Evolutionary conservation across 1,140 invertebrate species (phyloP), one percentile per base, ranked within the genome.

Genomic region (Maniola jurtina): DNA sequence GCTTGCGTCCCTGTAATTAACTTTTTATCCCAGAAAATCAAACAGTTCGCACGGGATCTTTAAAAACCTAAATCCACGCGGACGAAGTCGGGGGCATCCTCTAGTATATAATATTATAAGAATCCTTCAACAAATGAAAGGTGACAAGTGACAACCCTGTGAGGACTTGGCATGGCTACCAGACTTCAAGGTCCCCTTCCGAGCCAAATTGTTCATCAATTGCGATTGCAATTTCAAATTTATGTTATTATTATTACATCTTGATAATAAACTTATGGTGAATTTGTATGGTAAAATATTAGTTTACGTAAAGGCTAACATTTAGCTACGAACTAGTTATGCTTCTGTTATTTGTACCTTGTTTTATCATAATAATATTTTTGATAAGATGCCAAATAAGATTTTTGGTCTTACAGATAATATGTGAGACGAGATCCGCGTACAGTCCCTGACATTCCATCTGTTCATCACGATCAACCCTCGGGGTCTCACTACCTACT

Each of bases 151-250:
- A 45, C 42, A 45, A 11, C 42, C 42, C 42, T 45, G 13, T 45
- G 1, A 45, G 13, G 45, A 61, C 40, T 64, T 64, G 62, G 62
- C 62, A 64, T 57, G 15, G 54, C 38, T 25, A 36, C 36, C 14
- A 63, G 56, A 65, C 56, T 40, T 55, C 61, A 55, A 59, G 63
- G 63, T 47, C 55, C n/a, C 14, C 16, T 50, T 57, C 35, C 56
- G 64, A 67, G 62, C 68, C 64, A 61, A 64, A 70, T 66, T 52
- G 63, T 47, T 59, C 56, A 52, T 59, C 55, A 35, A 59, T 58
- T 59, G 55, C 42, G 34, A 34, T 64, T 42, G 42, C 42, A 35
- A 58, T 52, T 50, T 50, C n/a, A 65, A 61, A 61, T 61, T 65
- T 65, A 65, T 59, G 34, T 58, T 61, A n/a, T 50, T 52, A 52